A percentile compares a stretch with the other conserved stretches of the same genome.
phyloP scores from a whole-genome alignment of 2,113 vertebrate species.

The Anoplopoma fimbria region DNA sequence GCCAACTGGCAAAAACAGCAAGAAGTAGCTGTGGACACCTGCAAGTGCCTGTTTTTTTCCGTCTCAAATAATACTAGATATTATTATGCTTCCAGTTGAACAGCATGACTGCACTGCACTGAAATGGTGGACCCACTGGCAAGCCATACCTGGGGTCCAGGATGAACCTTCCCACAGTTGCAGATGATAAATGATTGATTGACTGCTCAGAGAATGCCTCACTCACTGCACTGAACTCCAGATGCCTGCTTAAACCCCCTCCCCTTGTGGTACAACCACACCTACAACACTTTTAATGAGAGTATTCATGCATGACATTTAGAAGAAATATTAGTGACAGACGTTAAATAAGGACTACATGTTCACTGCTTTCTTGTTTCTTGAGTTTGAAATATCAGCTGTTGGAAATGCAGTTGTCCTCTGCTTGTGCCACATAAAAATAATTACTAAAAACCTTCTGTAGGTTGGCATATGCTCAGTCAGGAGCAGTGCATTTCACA shows the following conservation, averaged over 20 bases:
- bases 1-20: constrained; percentile 60
- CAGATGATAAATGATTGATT: constrained; percentile 69
- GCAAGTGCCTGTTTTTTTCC: constrained; percentile 72
- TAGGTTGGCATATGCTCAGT: constrained; percentile 1
- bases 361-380: constrained; percentile 28
- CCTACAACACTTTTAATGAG: constrained; percentile 39
- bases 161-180: constrained; percentile 63
- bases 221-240: constrained; percentile 78
- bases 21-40: constrained; percentile 67
- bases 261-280: constrained; percentile 62
- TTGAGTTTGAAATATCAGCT: constrained; percentile 36
- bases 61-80: constrained; percentile 56
- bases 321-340: constrained; percentile 46
- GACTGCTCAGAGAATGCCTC: constrained; percentile 76
- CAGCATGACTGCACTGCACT: constrained; percentile 83
- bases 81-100: constrained; percentile 72
- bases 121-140: constrained; percentile 68
- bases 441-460: constrained; percentile 1
- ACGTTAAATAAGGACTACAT: constrained; percentile 20
- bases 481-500: constrained; percentile 28
- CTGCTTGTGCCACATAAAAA: background rate
- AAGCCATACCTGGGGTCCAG: constrained; percentile 60
- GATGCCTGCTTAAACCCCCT: constrained; percentile 75
- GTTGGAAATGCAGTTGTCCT: constrained; percentile 39
- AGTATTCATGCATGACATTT: constrained; percentile 73